A percentile compares a stretch with the other conserved stretches of the same genome.
phyloP scores from a whole-genome alignment of 2,888 invertebrate genomes.

The Uloborus plumipes region DNA sequence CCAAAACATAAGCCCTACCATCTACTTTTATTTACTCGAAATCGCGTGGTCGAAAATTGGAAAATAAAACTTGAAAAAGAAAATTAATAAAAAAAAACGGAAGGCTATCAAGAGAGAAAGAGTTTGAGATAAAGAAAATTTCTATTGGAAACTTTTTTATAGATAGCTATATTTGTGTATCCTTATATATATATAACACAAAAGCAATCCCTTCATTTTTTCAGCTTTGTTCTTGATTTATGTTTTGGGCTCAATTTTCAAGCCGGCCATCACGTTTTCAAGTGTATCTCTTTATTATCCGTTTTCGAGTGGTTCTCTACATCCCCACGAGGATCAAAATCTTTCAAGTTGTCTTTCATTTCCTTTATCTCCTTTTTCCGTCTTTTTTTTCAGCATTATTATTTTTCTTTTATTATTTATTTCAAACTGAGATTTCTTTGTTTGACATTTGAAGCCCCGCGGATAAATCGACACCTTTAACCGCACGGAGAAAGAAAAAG shows the following conservation, averaged over 20 bases:
- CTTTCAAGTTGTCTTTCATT: conserved; percentile 64
- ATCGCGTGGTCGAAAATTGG: conserved; percentile 50
- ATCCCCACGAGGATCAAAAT: conserved; percentile 61
- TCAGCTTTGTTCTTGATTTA: conserved; percentile 61
- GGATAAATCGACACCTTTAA: conserved; percentile 64
- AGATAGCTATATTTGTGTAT: conserved; percentile 57
- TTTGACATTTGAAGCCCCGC: conserved; percentile 62
- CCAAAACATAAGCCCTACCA: conserved; percentile 26
- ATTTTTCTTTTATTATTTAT: conserved; percentile 50
- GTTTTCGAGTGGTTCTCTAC: conserved; percentile 54
- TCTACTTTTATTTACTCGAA: conserved; percentile 52
- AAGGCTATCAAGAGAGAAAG: conserved; percentile 21
- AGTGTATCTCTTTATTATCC: conserved; percentile 64
- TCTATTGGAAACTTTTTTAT: conserved; percentile 59
- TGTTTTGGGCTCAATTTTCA: conserved; percentile 61
- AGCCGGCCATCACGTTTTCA: conserved; percentile 58
- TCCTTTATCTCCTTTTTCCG: conserved; percentile 43
- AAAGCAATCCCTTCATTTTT: conserved; percentile 45
- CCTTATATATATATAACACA: conserved; percentile 41
- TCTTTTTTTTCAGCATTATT: conserved; percentile 1
- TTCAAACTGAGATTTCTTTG: conserved; percentile 63
- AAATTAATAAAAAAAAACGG: conserved; percentile 53
- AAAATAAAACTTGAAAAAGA: conserved; percentile 64
- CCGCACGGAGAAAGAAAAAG: conserved; percentile 54
- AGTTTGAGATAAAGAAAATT: conserved; percentile 46